Percentiles rank a stretch among this genome's conserved stretches.
Conservation (phyloP, 2,888 invertebrate species). For the Acleris laterana region DNA sequence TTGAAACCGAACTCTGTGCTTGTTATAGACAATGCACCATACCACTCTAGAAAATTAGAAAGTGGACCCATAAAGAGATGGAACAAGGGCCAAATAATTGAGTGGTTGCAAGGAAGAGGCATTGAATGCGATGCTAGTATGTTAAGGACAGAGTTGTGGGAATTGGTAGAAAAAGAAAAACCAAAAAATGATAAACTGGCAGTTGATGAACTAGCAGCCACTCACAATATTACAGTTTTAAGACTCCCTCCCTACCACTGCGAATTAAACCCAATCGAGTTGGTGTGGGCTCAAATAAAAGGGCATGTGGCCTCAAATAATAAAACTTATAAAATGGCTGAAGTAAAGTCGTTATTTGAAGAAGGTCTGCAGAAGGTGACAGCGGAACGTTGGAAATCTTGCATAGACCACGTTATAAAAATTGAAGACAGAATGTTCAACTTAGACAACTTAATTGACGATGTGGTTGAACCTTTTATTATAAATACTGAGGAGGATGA, state of each 20-base stretch:
- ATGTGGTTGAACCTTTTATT: conserved; percentile 13
- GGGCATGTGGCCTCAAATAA: conserved; percentile 24
- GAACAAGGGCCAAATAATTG: conserved; percentile 13
- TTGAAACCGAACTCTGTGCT: conserved; percentile 12
- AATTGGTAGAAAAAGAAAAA: conserved; percentile 7
- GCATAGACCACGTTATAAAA: conserved; percentile 24
- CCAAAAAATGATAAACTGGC: conserved; percentile 12
- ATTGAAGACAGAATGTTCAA: conserved; percentile 16
- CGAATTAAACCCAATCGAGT: too few relatives aligned
- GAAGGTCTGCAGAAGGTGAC: conserved; percentile 7
- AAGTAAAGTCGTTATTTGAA: conserved; percentile 19
- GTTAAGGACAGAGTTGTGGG: background rate
- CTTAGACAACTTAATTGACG: conserved; percentile 9
- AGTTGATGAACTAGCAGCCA: conserved; percentile 13
- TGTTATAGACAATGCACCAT: too few relatives aligned
- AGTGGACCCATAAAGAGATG: background rate
- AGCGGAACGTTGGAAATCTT: conserved; percentile 17
- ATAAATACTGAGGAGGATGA: conserved; percentile 8
- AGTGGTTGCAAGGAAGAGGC: conserved; percentile 4
- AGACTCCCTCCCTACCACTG: conserved; percentile 37
- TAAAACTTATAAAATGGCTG: conserved; percentile 27
- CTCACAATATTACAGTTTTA: conserved; percentile 25
- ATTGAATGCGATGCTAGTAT: background rate
- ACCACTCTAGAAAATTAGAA: conserved; percentile 11
- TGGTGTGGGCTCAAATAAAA: too few relatives aligned